Percentiles rank a stretch among this genome's conserved stretches.
These are phyloP conservation scores for Heliconius hortense DNA, from an alignment of 2,888 invertebrate species.

Conservation along the genomic window DNA sequence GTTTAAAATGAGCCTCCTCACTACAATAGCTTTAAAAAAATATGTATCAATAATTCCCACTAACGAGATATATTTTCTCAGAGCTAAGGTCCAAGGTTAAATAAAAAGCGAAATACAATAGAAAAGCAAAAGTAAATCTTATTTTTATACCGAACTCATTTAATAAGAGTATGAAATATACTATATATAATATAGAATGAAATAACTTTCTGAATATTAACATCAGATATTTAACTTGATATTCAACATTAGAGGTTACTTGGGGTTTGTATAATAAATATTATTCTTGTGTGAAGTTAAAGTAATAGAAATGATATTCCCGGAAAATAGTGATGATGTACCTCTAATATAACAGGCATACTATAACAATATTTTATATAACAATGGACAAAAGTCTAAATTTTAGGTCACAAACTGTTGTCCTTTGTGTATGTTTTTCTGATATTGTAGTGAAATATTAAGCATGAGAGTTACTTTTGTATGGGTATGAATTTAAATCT, in stretches of 20 bases:
- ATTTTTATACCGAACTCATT: conserved; percentile 13
- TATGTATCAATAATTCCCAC: background rate
- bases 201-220: conserved; percentile 16
- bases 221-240: conserved; percentile 17
- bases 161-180: conserved; percentile 18
- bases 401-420: no score
- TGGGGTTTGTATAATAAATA: conserved; percentile 11
- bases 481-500: background rate
- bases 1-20: background rate
- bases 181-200: conserved; percentile 16
- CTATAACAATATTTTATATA: no score
- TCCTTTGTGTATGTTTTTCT: no score
- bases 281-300: background rate
- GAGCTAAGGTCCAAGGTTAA: background rate
- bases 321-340: background rate
- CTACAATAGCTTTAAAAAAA: background rate
- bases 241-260: conserved; percentile 9
- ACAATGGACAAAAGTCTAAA: no score
- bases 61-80: background rate
- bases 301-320: background rate
- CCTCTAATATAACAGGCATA: background rate
- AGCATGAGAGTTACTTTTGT: background rate
- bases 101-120: conserved; percentile 12
- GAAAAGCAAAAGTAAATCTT: conserved; percentile 21
- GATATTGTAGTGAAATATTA: background rate